Conservation (phyloP, 2,888 invertebrate genomes). For the Pollenia amentaria region DNA sequence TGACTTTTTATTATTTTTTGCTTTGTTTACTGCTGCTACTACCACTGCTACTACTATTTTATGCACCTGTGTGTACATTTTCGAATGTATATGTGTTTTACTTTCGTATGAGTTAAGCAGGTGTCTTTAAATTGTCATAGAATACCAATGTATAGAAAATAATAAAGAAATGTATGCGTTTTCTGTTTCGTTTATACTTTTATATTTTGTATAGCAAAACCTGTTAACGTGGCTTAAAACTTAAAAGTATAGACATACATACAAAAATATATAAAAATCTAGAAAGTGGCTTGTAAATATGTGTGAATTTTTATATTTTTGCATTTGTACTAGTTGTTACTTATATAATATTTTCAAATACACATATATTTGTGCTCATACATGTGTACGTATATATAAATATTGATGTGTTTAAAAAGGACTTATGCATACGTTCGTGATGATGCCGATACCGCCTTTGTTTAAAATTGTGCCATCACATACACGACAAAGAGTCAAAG, state of each 20-base stretch:
- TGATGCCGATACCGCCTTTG: slow-evolving; percentile 37
- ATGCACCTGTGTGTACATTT: neutral
- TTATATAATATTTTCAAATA: slow-evolving; percentile 8
- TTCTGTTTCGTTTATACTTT: slow-evolving; percentile 30
- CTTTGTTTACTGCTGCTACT: slow-evolving; percentile 43
- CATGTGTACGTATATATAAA: neutral
- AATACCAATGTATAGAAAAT: slow-evolving; percentile 42
- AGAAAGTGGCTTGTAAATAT: slow-evolving; percentile 2
- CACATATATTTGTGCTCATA: neutral
- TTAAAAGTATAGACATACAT: slow-evolving; percentile 25
- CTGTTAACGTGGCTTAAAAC: slow-evolving; percentile 52
- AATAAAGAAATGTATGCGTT: slow-evolving; percentile 48
- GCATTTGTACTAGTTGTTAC: slow-evolving; percentile 11
- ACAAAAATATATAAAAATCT: slow-evolving; percentile 1
- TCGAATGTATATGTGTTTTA: neutral
- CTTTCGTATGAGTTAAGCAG: slow-evolving; percentile 28
- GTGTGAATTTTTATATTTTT: slow-evolving; percentile 22
- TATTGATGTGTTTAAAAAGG: neutral
- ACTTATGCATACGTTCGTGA: neutral
- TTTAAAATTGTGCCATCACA: slow-evolving; percentile 32
- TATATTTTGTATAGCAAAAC: slow-evolving; percentile 31
- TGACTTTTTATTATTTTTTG: slow-evolving; percentile 31
- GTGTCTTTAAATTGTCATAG: slow-evolving; percentile 58
- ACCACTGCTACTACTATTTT: slow-evolving; percentile 2
- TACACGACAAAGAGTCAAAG: slow-evolving; percentile 30